Conservation (phyloP, 1,140 invertebrate genomes). For the Episyrphus balteatus region DNA sequence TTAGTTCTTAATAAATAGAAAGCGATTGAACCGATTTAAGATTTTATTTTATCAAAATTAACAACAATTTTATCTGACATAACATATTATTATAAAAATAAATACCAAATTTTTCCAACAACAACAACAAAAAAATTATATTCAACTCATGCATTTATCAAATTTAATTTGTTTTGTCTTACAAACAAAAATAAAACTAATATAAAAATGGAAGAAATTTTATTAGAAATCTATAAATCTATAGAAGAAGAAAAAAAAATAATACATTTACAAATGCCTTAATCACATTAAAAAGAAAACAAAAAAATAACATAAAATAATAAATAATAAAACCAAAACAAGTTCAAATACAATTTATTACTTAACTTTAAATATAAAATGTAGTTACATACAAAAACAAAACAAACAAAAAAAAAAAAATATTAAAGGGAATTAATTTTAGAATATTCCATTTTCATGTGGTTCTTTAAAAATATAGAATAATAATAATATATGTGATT, state of each 20-base stretch:
- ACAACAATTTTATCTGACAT: conserved; percentile 8
- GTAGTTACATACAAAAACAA: conserved; percentile 7
- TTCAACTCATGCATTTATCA: too few species aligned
- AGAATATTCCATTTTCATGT: too few species aligned
- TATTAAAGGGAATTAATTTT: too few species aligned
- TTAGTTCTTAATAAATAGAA: too few species aligned
- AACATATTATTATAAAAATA: not conserved
- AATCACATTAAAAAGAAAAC: not conserved
- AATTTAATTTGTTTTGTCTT: too few species aligned
- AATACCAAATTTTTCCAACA: not conserved
- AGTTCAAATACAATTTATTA: conserved; percentile 6
- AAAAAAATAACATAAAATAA: conserved; percentile 12
- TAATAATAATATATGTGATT: too few species aligned
- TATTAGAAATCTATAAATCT: conserved; percentile 11
- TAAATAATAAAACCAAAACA: conserved; percentile 10
- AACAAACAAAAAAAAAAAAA: conserved; percentile 3
- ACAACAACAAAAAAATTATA: too few species aligned
- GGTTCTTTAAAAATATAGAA: too few species aligned
- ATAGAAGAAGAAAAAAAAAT: not conserved
- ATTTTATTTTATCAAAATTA: too few species aligned
- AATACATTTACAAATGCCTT: not conserved
- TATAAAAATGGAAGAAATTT: not conserved
- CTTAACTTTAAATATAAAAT: conserved; percentile 6
- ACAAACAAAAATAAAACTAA: too few species aligned
- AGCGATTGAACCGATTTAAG: too few species aligned